phyloP scores from a whole-genome alignment of 2,797 vertebrate genomes.

The Taenioides sp. region DNA sequence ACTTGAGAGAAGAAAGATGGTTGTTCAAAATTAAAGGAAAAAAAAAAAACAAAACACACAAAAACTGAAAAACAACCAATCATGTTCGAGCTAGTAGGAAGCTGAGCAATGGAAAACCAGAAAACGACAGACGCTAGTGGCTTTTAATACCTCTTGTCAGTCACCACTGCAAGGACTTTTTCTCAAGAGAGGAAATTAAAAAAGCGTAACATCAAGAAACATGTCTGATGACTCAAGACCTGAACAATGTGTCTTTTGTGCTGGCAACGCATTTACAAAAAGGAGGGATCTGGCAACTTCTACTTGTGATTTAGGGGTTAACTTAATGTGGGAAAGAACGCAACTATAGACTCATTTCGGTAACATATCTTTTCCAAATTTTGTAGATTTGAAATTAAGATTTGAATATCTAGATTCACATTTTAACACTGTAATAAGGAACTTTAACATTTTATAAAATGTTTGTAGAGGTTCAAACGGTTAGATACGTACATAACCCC shows the following conservation, averaged over 20 bases:
- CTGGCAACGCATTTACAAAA: conserved; percentile 7
- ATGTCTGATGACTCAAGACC: conserved; percentile 40
- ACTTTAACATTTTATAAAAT: background rate
- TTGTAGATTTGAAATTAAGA: too few species aligned
- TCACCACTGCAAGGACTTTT: conserved; percentile 29
- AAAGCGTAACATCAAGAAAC: conserved; percentile 31
- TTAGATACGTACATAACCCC: too few species aligned
- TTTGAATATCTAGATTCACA: background rate
- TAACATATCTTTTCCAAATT: too few species aligned
- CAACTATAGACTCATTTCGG: too few species aligned
- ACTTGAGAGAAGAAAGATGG: conserved; percentile 30
- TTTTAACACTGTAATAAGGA: background rate
- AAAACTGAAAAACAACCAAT: conserved; percentile 45
- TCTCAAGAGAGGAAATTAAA: conserved; percentile 55
- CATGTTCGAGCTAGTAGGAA: conserved; percentile 21
- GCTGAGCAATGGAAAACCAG: conserved; percentile 55
- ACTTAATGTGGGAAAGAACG: conserved; percentile 34
- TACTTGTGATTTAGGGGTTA: conserved; percentile 47
- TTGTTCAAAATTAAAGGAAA: conserved; percentile 35
- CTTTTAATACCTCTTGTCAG: conserved; percentile 55
- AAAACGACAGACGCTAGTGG: conserved; percentile 41
- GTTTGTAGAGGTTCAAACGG: background rate
- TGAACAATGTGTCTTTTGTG: conserved; percentile 68
- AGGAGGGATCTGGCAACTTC: conserved; percentile 11
- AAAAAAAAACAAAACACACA: too few species aligned